Percentiles rank a stretch among this genome's conserved stretches.
Conservation (phyloP, 2,888 invertebrate species). For the Caenorhabditis sinica region DNA sequence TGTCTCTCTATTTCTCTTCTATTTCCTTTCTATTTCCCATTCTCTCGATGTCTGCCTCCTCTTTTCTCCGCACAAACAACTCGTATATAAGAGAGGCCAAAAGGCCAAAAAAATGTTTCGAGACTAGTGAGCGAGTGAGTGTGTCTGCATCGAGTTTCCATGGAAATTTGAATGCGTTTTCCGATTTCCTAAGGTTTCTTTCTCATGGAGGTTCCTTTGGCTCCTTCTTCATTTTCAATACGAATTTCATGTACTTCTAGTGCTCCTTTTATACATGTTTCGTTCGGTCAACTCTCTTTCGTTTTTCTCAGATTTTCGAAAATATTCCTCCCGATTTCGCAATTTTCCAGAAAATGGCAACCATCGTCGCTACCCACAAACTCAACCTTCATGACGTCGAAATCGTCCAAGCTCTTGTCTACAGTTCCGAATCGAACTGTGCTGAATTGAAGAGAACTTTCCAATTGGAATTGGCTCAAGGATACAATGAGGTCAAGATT, state of each 20-base stretch:
- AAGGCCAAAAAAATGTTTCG: constrained; percentile 41
- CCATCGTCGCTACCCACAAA: constrained; percentile 40
- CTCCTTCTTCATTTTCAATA: constrained; percentile 1
- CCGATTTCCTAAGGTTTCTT: neutral
- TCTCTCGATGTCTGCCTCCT: constrained; percentile 34
- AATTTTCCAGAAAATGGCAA: neutral
- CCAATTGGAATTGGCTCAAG: constrained; percentile 36
- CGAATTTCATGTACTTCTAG: neutral
- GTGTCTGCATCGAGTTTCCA: constrained; percentile 46
- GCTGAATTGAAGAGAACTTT: constrained; percentile 59
- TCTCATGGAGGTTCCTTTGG: neutral
- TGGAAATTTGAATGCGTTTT: constrained; percentile 34
- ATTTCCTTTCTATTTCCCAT: neutral
- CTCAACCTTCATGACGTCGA: constrained; percentile 52
- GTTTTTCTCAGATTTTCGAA: constrained; percentile 16
- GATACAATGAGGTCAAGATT: constrained; percentile 57
- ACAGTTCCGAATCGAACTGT: constrained; percentile 55
- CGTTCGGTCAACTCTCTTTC: neutral
- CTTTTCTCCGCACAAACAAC: constrained; percentile 25
- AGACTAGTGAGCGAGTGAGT: neutral
- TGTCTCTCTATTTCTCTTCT: neutral
- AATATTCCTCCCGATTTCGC: neutral
- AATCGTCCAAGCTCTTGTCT: constrained; percentile 58
- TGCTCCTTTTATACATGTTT: neutral
- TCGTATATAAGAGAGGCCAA: constrained; percentile 57